These are phyloP conservation scores for Gorilla gorilla DNA, from an alignment of 2,113 vertebrate genomes.

Conservation along the genomic window DNA sequence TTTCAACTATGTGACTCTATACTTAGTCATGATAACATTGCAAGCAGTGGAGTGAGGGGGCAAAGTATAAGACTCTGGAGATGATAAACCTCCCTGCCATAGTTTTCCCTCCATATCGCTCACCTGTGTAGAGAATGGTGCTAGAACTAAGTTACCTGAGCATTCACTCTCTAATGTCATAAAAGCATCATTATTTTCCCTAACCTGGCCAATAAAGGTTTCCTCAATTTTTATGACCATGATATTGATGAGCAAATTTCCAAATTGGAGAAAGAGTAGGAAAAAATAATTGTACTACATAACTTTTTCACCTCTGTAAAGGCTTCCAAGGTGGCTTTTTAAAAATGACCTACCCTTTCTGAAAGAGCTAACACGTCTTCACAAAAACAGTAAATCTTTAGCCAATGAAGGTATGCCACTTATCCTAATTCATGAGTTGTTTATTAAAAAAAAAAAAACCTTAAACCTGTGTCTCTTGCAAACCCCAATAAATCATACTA, in stretches of 20 bases:
- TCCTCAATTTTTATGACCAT: not conserved
- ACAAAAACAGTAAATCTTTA: not conserved
- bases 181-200: not conserved
- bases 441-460: not conserved
- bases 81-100: not conserved
- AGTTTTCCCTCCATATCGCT: not conserved
- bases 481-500: not conserved
- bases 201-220: not conserved
- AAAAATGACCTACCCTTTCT: not conserved
- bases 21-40: not conserved
- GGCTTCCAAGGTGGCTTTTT: not conserved
- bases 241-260: not conserved
- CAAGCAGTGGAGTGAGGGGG: not conserved
- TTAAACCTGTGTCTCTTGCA: not conserved
- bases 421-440: not conserved
- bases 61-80: not conserved
- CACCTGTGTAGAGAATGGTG: not conserved
- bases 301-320: not conserved
- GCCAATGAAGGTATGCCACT: not conserved
- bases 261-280: not conserved
- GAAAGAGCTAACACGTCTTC: not conserved
- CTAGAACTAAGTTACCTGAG: not conserved
- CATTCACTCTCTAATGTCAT: not conserved
- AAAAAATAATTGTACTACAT: not conserved
- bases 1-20: not conserved